These are phyloP conservation scores for Seriola quinqueradiata DNA, from an alignment of 2,113 vertebrate genomes.

Conservation along the genomic window DNA sequence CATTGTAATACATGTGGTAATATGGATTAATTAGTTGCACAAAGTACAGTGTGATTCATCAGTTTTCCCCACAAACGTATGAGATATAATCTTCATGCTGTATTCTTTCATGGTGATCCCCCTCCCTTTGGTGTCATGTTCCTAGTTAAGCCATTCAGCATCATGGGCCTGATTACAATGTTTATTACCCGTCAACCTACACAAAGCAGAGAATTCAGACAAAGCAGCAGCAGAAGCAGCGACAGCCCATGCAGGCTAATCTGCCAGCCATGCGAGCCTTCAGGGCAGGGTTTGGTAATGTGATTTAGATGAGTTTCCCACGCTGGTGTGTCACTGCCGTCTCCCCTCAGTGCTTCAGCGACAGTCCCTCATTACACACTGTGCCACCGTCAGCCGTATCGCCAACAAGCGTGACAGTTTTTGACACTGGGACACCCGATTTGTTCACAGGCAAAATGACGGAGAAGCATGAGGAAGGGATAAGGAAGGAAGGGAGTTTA, in stretches of 20 bases:
- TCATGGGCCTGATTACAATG: conserved; percentile 63
- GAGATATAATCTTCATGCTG: conserved; percentile 20
- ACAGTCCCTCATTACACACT: conserved; percentile 82
- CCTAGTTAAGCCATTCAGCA: conserved; percentile 53
- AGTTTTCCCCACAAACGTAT: not conserved
- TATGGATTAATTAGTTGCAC: conserved; percentile 16
- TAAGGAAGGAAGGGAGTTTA: conserved; percentile 14
- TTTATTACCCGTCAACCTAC: conserved; percentile 71
- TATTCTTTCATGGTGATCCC: conserved; percentile 2
- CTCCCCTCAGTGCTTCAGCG: conserved; percentile 74
- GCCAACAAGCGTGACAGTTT: conserved; percentile 73
- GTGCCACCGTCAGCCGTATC: conserved; percentile 62
- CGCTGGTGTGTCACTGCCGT: conserved; percentile 70
- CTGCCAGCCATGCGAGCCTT: conserved; percentile 75
- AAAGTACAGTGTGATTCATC: conserved; percentile 5
- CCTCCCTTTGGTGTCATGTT: conserved; percentile 52
- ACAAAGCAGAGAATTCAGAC: conserved; percentile 63
- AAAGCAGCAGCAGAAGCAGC: conserved; percentile 45
- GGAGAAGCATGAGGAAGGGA: conserved; percentile 37
- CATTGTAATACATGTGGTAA: conserved; percentile 7
- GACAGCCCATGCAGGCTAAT: conserved; percentile 73
- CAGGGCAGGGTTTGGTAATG: conserved; percentile 78
- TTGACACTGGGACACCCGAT: conserved; percentile 72
- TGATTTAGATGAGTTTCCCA: conserved; percentile 84
- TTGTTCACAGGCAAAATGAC: conserved; percentile 49